These are phyloP conservation scores for Lomographa bimaculata DNA, from an alignment of 2,888 invertebrate species.

Conservation along the genomic window DNA sequence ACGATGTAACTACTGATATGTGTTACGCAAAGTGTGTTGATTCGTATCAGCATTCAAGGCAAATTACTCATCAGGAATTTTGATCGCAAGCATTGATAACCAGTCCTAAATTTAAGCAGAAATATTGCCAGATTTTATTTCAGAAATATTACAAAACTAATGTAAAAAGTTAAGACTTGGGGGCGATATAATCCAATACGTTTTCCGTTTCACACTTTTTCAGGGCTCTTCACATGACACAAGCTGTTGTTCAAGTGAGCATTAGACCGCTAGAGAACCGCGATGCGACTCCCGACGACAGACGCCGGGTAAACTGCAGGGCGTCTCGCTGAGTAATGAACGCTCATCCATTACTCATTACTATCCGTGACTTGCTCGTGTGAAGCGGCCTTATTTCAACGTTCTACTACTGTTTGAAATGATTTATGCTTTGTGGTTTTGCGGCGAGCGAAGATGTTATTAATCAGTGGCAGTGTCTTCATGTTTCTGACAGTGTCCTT, in stretches of 20 bases:
- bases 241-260: conserved; percentile 30
- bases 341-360: conserved; percentile 62
- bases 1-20: conserved; percentile 17
- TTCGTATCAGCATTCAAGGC: conserved; percentile 13
- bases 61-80: conserved; percentile 13
- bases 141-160: conserved; percentile 7
- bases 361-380: conserved; percentile 60
- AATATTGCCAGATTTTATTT: conserved; percentile 4
- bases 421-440: conserved; percentile 36
- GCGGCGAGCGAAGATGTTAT: conserved; percentile 33
- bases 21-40: conserved; percentile 15
- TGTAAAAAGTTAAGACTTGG: conserved; percentile 14
- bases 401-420: conserved; percentile 43
- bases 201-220: conserved; percentile 33
- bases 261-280: conserved; percentile 39
- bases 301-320: conserved; percentile 66
- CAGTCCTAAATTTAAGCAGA: conserved; percentile 1
- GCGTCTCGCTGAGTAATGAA: conserved; percentile 72
- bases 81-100: conserved; percentile 3
- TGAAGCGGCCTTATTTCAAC: conserved; percentile 63
- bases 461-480: conserved; percentile 35
- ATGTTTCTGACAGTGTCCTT: conserved; percentile 27
- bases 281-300: conserved; percentile 52
- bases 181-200: conserved; percentile 28
- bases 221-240: conserved; percentile 24